Evolutionary conservation across 2,797 vertebrate genomes (phyloP).

Genomic region (Capromys pilorides): DNA sequence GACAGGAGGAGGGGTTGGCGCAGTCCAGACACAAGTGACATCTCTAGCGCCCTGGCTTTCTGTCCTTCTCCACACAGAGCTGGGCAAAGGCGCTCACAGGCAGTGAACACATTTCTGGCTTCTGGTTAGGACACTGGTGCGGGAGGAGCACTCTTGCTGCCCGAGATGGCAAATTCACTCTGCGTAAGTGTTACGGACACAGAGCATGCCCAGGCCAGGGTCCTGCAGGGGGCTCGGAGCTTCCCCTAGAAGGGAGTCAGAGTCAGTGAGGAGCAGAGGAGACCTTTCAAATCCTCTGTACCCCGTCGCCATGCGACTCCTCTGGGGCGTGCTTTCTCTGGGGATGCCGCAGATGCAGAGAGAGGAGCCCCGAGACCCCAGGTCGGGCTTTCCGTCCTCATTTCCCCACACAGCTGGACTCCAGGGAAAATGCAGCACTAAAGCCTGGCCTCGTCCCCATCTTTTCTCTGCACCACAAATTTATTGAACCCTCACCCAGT

Average conservation of each 20-base stretch:
- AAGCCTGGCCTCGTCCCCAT: neutral
- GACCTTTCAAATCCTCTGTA: accelerated
- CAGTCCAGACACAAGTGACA: neutral
- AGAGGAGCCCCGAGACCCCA: neutral
- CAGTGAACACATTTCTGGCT: neutral
- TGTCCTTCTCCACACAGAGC: neutral
- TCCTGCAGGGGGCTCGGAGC: neutral
- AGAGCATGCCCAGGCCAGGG: neutral
- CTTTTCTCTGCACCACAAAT: neutral
- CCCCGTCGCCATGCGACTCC: neutral
- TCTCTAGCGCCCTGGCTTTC: neutral
- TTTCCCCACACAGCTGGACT: neutral
- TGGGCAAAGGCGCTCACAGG: neutral
- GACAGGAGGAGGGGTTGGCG: neutral
- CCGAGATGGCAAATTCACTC: neutral
- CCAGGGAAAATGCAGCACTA: neutral
- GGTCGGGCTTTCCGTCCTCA: neutral
- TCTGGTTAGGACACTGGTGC: neutral
- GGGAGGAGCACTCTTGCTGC: neutral
- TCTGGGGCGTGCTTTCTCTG: neutral
- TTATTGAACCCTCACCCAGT: neutral
- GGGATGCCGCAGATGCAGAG: neutral
- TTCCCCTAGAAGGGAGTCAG: neutral
- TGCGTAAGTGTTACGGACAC: neutral
- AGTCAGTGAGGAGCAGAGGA: neutral